Evolutionary conservation across 2,113 vertebrate species (phyloP).

Genomic region (Uria lomvia): DNA sequence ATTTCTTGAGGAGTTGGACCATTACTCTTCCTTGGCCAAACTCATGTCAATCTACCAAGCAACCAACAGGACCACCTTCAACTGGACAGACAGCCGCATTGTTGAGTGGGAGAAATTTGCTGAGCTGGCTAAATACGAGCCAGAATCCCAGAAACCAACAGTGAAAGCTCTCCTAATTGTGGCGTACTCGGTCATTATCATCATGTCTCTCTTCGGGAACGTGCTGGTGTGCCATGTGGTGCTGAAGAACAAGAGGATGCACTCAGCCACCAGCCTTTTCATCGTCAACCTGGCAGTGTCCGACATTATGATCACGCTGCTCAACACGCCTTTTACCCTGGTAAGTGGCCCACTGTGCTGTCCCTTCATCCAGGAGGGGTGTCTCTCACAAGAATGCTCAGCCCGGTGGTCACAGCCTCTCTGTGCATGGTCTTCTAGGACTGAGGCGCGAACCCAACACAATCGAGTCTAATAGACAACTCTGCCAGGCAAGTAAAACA

Average conservation of each 20-base stretch:
- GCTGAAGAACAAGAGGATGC: constrained; percentile 76
- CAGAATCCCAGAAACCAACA: constrained; percentile 45
- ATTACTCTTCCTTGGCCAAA: constrained; percentile 21
- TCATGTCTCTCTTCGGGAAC: constrained; percentile 80
- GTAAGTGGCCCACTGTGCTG: constrained; percentile 6
- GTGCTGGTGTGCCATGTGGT: constrained; percentile 77
- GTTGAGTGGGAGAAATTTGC: constrained; percentile 66
- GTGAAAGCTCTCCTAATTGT: constrained; percentile 33
- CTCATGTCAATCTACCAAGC: constrained; percentile 22
- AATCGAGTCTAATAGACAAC: background rate
- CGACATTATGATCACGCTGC: constrained; percentile 65
- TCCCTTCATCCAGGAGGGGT: background rate
- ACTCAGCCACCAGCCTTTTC: constrained; percentile 71
- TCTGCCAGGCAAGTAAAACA: background rate
- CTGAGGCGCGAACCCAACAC: background rate
- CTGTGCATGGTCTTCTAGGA: background rate
- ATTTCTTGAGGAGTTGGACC: background rate
- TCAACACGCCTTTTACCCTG: constrained; percentile 70
- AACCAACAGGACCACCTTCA: constrained; percentile 50
- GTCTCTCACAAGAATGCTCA: background rate
- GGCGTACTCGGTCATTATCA: constrained; percentile 72
- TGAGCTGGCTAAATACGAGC: constrained; percentile 45
- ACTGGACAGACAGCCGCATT: constrained; percentile 57
- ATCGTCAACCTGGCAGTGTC: constrained; percentile 64
- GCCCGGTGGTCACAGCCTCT: background rate